A percentile compares a stretch with the other conserved stretches of the same genome.
These are phyloP conservation scores for Girardia tigrina DNA, from an alignment of 2,888 invertebrate species.

Conservation along the genomic window DNA sequence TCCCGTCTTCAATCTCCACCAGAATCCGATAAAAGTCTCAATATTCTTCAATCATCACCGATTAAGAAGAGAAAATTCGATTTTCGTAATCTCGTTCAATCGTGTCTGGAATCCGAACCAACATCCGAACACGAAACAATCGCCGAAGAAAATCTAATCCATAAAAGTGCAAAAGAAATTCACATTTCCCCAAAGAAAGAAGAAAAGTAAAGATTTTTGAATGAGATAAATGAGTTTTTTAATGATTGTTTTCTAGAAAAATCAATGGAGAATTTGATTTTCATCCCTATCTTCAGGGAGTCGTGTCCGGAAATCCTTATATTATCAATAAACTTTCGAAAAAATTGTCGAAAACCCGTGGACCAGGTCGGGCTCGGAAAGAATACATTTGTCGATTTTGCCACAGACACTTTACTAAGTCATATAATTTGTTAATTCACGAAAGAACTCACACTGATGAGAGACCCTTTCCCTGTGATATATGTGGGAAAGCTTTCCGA, in stretches of 20 bases:
- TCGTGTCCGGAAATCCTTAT: not conserved
- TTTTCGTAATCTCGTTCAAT: slow-evolving; percentile 12
- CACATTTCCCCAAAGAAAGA: too few species aligned
- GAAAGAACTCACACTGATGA: slow-evolving; percentile 89
- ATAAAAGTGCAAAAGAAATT: not conserved
- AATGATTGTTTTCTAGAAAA: too few species aligned
- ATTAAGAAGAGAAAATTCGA: not conserved
- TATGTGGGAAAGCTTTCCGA: slow-evolving; percentile 84
- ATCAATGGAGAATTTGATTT: not conserved
- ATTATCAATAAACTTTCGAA: not conserved
- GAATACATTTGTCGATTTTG: slow-evolving; percentile 85
- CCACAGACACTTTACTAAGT: slow-evolving; percentile 84
- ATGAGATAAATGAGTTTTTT: not conserved
- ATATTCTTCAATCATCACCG: slow-evolving; percentile 9
- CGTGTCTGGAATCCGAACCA: not conserved
- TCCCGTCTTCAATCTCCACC: not conserved
- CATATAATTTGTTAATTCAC: slow-evolving; percentile 83
- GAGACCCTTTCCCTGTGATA: slow-evolving; percentile 83
- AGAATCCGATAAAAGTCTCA: too few species aligned
- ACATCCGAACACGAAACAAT: not conserved
- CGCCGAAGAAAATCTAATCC: not conserved
- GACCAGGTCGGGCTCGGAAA: slow-evolving; percentile 33
- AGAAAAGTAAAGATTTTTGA: not conserved
- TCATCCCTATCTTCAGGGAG: not conserved
- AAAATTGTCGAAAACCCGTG: not conserved